Evolutionary conservation across 2,113 vertebrate genomes (phyloP).

Genomic region (Corythoichthys intestinalis): DNA sequence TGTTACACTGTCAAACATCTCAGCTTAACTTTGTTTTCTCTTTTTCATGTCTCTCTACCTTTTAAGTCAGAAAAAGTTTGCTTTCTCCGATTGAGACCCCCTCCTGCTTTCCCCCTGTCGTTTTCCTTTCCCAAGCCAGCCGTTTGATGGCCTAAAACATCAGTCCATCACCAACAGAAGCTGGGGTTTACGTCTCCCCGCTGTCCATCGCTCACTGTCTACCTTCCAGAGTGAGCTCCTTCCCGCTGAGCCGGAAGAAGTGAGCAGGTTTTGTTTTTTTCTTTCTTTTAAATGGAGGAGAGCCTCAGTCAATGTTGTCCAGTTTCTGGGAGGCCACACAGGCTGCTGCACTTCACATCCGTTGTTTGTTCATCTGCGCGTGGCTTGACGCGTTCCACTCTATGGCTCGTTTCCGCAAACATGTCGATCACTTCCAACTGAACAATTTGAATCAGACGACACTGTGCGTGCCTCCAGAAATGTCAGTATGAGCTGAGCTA

Average conservation of each 20-base stretch:
- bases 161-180: slow-evolving; percentile 58
- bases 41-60: slow-evolving; percentile 47
- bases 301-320: slow-evolving; percentile 53
- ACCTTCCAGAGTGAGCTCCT: slow-evolving; percentile 62
- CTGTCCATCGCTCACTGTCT: slow-evolving; percentile 59
- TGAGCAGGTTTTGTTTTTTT: slow-evolving; percentile 34
- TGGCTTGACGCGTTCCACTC: slow-evolving; percentile 11
- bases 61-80: slow-evolving; percentile 56
- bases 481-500: slow-evolving; percentile 9
- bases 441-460: slow-evolving; percentile 15
- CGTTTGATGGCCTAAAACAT: slow-evolving; percentile 71
- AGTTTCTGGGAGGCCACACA: slow-evolving; percentile 58
- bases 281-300: slow-evolving; percentile 52
- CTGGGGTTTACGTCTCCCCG: slow-evolving; percentile 58
- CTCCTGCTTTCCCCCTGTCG: slow-evolving; percentile 58
- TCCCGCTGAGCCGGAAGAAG: slow-evolving; percentile 58
- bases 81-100: slow-evolving; percentile 29
- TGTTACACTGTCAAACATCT: slow-evolving; percentile 57
- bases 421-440: slow-evolving; percentile 2
- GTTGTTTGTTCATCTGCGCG: slow-evolving; percentile 48
- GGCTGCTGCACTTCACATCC: slow-evolving; percentile 52
- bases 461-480: background rate
- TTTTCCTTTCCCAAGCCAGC: slow-evolving; percentile 59
- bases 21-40: slow-evolving; percentile 43
- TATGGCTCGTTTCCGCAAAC: slow-evolving; percentile 1